These are phyloP conservation scores for Ara ararauna DNA, from an alignment of 2,797 vertebrate species.

Conservation along the genomic window DNA sequence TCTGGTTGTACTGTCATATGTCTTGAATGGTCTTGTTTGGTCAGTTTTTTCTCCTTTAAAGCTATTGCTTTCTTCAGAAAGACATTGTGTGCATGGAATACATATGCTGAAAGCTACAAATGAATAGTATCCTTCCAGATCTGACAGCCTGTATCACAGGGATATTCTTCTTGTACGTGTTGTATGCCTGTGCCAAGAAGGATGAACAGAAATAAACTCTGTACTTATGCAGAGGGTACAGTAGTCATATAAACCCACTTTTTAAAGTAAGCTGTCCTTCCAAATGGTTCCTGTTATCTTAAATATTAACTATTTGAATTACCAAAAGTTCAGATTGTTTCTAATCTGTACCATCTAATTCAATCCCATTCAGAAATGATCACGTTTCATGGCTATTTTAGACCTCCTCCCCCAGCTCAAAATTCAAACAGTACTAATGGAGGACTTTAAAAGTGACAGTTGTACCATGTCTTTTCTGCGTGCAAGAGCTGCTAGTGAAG, in stretches of 20 bases:
- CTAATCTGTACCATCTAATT: background rate
- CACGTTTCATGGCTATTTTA: background rate
- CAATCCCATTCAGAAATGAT: background rate
- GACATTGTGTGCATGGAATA: background rate
- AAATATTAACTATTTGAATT: background rate
- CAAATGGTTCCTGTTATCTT: background rate
- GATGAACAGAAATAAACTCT: background rate
- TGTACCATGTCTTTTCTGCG: rapidly evolving
- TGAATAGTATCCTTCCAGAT: background rate
- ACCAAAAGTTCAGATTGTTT: background rate
- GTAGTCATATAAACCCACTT: background rate
- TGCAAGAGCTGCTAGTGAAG: background rate
- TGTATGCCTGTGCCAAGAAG: background rate
- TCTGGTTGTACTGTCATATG: background rate
- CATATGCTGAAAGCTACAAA: background rate
- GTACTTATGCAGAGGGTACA: background rate
- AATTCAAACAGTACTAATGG: background rate
- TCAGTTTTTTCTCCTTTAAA: background rate
- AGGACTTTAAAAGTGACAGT: background rate
- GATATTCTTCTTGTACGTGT: rapidly evolving
- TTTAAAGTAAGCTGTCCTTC: background rate
- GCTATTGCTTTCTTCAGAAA: background rate
- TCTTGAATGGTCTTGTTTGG: background rate
- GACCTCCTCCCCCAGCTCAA: background rate
- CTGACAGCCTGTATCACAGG: background rate